A percentile compares a stretch with the other conserved stretches of the same genome.
Evolutionary conservation across 1,140 invertebrate genomes (phyloP).

Genomic region (Pseudomyrmex concolor): DNA sequence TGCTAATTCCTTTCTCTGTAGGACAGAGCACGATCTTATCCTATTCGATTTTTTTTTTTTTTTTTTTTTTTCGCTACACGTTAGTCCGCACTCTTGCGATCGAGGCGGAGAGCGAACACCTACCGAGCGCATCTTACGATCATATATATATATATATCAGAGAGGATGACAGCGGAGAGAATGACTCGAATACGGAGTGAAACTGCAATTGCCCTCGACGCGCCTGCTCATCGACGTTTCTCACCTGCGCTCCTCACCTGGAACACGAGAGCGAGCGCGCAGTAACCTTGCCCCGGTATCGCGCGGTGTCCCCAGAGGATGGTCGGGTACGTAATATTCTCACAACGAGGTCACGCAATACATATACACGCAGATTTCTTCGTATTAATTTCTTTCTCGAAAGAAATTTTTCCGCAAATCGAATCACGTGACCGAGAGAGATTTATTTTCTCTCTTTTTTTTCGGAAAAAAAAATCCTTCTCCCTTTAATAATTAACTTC

Average conservation of each 20-base stretch:
- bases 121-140: constrained; percentile 63
- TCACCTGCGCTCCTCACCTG: constrained; percentile 67
- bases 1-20: not conserved
- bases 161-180: not conserved
- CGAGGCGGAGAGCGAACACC: constrained; percentile 38
- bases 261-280: constrained; percentile 30
- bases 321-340: not conserved
- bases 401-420: not conserved
- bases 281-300: constrained; percentile 40
- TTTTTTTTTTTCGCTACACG: no score
- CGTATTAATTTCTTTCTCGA: no score
- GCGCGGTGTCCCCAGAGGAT: constrained; percentile 10
- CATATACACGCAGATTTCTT: not conserved
- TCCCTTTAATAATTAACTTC: not conserved
- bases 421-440: not conserved
- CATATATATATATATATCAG: no score
- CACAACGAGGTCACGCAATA: constrained; percentile 19
- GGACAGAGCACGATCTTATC: not conserved
- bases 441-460: not conserved
- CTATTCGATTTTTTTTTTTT: not conserved
- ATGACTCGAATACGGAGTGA: constrained; percentile 38
- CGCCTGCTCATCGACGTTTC: constrained; percentile 69
- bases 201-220: constrained; percentile 51
- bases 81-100: constrained; percentile 21
- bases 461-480: no score